phyloP scores from a whole-genome alignment of 2,113 vertebrate species.

The Dipodomys merriami region DNA sequence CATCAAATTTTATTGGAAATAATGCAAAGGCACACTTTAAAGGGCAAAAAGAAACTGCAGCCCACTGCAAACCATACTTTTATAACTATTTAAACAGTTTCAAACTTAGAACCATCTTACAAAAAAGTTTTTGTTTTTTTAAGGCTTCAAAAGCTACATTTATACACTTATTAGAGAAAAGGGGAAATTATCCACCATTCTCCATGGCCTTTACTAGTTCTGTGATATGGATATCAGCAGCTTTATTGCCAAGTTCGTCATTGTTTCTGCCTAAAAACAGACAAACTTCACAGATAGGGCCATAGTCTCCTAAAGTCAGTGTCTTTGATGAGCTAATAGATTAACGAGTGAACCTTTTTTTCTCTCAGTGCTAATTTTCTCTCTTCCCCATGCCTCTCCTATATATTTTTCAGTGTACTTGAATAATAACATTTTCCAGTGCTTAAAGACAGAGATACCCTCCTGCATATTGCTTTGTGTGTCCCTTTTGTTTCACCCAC shows the following conservation, averaged over 20 bases:
- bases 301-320: neutral
- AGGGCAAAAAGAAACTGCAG: neutral
- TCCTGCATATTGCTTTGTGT: neutral
- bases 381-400: neutral
- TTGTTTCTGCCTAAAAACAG: neutral
- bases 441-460: neutral
- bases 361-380: neutral
- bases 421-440: neutral
- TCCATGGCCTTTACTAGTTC: neutral
- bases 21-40: neutral
- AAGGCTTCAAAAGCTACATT: neutral
- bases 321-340: neutral
- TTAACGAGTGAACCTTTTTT: neutral
- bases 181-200: slow-evolving; percentile 17
- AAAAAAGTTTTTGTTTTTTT: neutral
- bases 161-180: neutral
- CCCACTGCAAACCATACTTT: neutral
- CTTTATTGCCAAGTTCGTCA: neutral
- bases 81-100: neutral
- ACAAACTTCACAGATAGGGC: slow-evolving; percentile 1
- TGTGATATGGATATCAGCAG: neutral
- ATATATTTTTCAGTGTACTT: slow-evolving; percentile 15
- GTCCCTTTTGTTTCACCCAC: neutral
- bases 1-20: neutral
- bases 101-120: slow-evolving; percentile 6